phyloP scores from a whole-genome alignment of 2,888 invertebrate genomes.

The Eupithecia dodoneata region DNA sequence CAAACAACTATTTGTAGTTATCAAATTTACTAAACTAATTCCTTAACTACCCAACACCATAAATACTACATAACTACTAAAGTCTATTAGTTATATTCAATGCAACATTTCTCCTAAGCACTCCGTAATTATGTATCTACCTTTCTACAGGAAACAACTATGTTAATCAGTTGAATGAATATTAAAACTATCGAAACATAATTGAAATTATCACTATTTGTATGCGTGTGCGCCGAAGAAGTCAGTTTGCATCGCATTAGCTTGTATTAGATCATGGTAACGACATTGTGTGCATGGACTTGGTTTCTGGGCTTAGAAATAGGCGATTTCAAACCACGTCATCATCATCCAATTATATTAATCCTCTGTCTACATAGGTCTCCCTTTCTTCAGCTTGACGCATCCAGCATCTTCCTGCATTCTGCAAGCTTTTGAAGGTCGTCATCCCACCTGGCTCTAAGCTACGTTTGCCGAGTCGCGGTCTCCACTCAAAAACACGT shows the following conservation, averaged over 20 bases:
- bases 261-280: background rate
- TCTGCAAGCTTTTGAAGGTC: background rate
- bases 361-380: background rate
- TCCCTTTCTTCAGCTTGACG: background rate
- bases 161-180: slow-evolving; percentile 10
- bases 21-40: too few species aligned
- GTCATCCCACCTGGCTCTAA: background rate
- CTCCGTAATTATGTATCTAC: background rate
- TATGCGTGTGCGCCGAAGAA: slow-evolving; percentile 1
- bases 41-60: too few species aligned
- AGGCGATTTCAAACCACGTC: background rate
- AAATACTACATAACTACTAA: too few species aligned
- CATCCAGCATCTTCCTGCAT: too few species aligned
- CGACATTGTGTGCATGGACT: background rate
- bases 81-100: too few species aligned
- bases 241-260: slow-evolving; percentile 4
- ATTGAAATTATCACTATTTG: slow-evolving; percentile 7
- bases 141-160: slow-evolving; percentile 13
- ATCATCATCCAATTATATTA: background rate
- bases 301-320: background rate
- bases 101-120: too few species aligned
- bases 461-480: background rate
- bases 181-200: slow-evolving; percentile 9
- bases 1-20: too few species aligned
- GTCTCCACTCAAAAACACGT: background rate